phyloP scores from a whole-genome alignment of 2,888 invertebrate species.

The Dromius quadrimaculatus region DNA sequence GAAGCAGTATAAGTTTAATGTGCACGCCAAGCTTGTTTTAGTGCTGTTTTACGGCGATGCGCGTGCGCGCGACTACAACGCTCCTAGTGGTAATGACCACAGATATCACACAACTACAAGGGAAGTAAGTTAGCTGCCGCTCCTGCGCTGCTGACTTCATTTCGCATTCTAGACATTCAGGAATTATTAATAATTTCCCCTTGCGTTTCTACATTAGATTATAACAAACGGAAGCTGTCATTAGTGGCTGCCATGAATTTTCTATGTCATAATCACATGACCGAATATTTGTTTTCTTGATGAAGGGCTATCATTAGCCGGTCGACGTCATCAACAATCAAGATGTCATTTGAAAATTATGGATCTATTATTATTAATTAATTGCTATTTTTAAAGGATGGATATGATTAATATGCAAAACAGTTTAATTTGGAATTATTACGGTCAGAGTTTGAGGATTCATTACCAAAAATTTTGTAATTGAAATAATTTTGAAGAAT shows the following conservation, averaged over 20 bases:
- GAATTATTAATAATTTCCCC: slow-evolving; percentile 28
- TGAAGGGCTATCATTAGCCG: no score
- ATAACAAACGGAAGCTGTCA: slow-evolving; percentile 30
- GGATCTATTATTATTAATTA: no score
- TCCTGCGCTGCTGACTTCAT: slow-evolving; percentile 13
- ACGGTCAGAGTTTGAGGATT: no score
- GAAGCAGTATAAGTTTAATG: slow-evolving; percentile 46
- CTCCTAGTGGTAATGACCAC: slow-evolving; percentile 20
- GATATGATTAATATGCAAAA: no score
- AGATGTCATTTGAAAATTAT: no score
- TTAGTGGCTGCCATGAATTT: slow-evolving; percentile 24
- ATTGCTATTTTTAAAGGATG: no score
- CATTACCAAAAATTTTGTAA: no score
- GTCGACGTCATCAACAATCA: no score
- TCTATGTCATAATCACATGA: slow-evolving; percentile 17
- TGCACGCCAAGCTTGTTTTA: slow-evolving; percentile 47
- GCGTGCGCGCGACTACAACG: slow-evolving; percentile 1
- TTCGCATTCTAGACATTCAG: slow-evolving; percentile 7
- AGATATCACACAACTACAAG: slow-evolving; percentile 21
- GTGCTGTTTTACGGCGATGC: slow-evolving; percentile 36
- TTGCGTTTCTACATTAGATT: slow-evolving; percentile 9
- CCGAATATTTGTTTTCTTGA: not conserved
- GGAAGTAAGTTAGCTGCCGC: no score
- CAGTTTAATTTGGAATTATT: no score
- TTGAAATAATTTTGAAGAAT: no score